A percentile compares a stretch with the other conserved stretches of the same genome.
Conservation (phyloP, 2,888 invertebrate species). For the Auanema freiburgensis region DNA sequence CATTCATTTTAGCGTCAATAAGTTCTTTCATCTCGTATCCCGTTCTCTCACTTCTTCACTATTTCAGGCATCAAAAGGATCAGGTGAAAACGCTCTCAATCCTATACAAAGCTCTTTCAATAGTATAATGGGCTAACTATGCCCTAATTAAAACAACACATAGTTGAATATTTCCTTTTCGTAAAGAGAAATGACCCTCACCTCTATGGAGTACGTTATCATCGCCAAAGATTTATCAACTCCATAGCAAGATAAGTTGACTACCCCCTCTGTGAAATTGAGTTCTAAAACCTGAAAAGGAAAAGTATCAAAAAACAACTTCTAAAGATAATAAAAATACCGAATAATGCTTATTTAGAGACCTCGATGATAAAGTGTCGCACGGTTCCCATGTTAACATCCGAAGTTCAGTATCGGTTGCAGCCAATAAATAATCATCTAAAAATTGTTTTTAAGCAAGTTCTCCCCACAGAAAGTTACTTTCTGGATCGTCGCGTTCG, state of each 20-base stretch:
- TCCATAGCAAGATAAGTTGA: slow-evolving; percentile 15
- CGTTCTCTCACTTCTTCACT: no score
- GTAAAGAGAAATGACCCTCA: slow-evolving; percentile 1
- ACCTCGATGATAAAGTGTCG: slow-evolving; percentile 1
- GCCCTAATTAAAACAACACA: no score
- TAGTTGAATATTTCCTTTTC: no score
- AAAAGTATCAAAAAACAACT: neutral
- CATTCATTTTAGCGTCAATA: no score
- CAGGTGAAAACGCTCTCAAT: no score
- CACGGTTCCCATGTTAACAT: slow-evolving; percentile 21
- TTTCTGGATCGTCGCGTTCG: slow-evolving; percentile 9
- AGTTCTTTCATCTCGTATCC: no score
- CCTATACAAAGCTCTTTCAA: no score
- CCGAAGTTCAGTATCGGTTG: slow-evolving; percentile 16
- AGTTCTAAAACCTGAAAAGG: slow-evolving; percentile 15
- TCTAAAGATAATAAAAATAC: neutral
- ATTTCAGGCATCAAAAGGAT: no score
- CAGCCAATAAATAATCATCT: slow-evolving; percentile 18
- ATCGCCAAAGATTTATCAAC: slow-evolving; percentile 12
- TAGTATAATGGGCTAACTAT: no score
- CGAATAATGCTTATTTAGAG: no score
- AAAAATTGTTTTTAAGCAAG: neutral
- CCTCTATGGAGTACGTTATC: slow-evolving; percentile 16
- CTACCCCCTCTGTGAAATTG: slow-evolving; percentile 18
- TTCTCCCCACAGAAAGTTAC: slow-evolving; percentile 2